Evolutionary conservation across 2,113 vertebrate species (phyloP).

Genomic region (Pelvicachromis taeniatus): DNA sequence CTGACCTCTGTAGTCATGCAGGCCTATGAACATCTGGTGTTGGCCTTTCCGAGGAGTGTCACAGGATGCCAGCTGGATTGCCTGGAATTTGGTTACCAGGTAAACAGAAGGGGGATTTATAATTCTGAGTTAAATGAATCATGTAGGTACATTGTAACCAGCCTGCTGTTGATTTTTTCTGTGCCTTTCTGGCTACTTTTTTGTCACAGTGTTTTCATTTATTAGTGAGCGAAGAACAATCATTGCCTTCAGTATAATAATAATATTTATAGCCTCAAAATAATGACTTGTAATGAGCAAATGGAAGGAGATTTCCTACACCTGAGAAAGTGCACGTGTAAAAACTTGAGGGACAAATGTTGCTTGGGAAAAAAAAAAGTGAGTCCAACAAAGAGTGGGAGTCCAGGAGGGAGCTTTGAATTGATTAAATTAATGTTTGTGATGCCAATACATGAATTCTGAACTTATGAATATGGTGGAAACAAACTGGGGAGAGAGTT

Average conservation of each 20-base stretch:
- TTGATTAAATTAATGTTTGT: not conserved
- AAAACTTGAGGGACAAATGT: not conserved
- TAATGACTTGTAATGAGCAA: rapidly evolving
- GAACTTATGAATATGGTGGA: not conserved
- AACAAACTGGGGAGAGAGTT: not conserved
- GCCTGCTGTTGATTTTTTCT: not conserved
- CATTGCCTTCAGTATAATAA: not conserved
- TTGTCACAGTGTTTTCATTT: rapidly evolving
- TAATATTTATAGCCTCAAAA: not conserved
- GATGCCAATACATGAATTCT: not conserved
- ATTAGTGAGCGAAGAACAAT: rapidly evolving
- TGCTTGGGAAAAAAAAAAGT: not conserved
- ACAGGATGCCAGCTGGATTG: not conserved
- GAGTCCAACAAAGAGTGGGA: not conserved
- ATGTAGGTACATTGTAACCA: not conserved
- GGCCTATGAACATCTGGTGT: rapidly evolving
- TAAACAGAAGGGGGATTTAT: not conserved
- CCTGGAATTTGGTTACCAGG: rapidly evolving
- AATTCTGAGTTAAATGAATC: not conserved
- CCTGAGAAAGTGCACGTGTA: not conserved
- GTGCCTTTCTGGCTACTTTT: not conserved
- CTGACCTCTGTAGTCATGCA: not conserved
- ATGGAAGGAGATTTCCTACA: not conserved
- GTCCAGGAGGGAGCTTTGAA: not conserved
- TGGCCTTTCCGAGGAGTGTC: not conserved